Conservation (phyloP, 2,888 invertebrate genomes). For the Beris morrisii region DNA sequence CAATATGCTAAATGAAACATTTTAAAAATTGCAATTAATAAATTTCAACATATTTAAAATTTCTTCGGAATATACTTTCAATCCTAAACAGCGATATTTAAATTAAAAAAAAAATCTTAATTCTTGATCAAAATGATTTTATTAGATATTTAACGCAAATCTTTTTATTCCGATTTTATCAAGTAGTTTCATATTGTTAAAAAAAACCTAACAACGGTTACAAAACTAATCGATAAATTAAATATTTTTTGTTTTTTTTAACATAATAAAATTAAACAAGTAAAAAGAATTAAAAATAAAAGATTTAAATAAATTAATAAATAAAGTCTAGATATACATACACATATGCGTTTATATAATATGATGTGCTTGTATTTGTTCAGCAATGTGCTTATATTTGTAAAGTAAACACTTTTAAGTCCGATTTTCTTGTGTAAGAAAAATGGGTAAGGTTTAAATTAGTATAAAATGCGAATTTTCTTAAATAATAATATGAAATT, state of each 20-base stretch:
- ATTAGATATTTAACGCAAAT: conserved; percentile 33
- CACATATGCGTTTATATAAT: conserved; percentile 26
- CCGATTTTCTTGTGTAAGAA: not conserved
- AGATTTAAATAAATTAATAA: conserved; percentile 26
- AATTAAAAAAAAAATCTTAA: conserved; percentile 35
- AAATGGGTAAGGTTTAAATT: not conserved
- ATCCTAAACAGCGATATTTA: conserved; percentile 1
- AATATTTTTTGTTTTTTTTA: conserved; percentile 33
- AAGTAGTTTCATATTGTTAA: conserved; percentile 13
- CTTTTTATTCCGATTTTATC: conserved; percentile 7
- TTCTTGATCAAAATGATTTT: conserved; percentile 52
- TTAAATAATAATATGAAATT: conserved; percentile 4
- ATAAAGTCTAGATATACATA: conserved; percentile 36
- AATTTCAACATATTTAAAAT: conserved; percentile 11
- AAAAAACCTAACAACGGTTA: not conserved
- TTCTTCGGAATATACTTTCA: not conserved
- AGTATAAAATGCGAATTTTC: not conserved
- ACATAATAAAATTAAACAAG: conserved; percentile 6
- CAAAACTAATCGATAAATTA: not conserved
- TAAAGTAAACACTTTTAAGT: conserved; percentile 8
- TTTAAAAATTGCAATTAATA: conserved; percentile 21
- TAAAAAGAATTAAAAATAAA: conserved; percentile 18
- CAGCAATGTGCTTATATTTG: conserved; percentile 22
- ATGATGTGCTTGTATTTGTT: conserved; percentile 23
- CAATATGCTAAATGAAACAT: conserved; percentile 26